Evolutionary conservation across 2,113 vertebrate genomes (phyloP), one percentile per base, ranked within the genome.

Genomic region (Oreotrochilus melanogaster): DNA sequence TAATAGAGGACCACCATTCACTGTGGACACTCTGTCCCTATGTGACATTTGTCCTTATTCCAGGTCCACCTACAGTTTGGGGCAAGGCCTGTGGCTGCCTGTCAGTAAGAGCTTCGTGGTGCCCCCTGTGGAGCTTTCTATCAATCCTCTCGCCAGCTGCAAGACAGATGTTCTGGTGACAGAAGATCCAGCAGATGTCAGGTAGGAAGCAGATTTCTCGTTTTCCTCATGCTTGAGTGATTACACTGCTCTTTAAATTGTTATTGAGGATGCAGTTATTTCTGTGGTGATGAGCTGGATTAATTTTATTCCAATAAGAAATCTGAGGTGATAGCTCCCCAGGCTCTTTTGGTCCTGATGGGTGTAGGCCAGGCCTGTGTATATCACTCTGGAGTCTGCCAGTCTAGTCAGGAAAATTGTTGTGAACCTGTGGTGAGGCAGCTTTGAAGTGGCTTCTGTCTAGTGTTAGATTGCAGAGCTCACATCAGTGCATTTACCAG

Each of bases 61-160:
- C 97, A 99, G 99, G 98, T 99, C 99, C 60, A 99, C 99, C 93
- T 99, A 99, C 97, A 99, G 99, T 96, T 96, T 99, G 97, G 99
- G 99, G 86, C 99, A 99, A 97, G 99, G 99, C 31, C 95, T 99
- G 96, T 99, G 99, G 99, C 98, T 99, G 91, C 99, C 99, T 7
- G 99, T 99, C 98, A 99, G 99, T 97, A 99, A 99, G 97, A 99
- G 99, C 97, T 99, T 99, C 1, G 99, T 99, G 95, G 99, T 99
- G 28, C 99, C 99, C 3, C 99, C 99, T 0, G 98, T 99, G 97
- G 99, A 99, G 84, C 98, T 99, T 96, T 99, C 99, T 37, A 99
- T 99, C 98, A 99, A 99, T 94, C 99, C 99, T 19, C 98, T 99
- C 31, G 99, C 99, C 96, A 99, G 99, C 98, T 99, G 99, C 95